Base-by-base conservation (phyloP, 2,888 invertebrate species). In the Mycalesis mineus region DNA sequence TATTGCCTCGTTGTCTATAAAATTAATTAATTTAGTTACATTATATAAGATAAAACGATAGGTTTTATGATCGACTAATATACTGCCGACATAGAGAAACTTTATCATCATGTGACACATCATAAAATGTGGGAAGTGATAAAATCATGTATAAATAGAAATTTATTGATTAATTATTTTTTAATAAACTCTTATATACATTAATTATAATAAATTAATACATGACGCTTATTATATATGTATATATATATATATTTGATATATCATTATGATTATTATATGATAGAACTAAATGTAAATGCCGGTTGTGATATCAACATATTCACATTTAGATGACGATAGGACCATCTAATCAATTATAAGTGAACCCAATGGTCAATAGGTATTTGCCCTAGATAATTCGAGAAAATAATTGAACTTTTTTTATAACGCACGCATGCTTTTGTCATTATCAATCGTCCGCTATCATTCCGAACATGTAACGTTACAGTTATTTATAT, bases 361-460 rank as follows among this genome's bases (percentile, higher is more conserved):
- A 47, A 47, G 15, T 15, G 47, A 33, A 31, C 33, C 14, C 47
- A 7, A 11, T 33, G 31, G 31, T 49, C 37, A 49, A 49, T 49
- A 49, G 22, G 49, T 37, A 37, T 37, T 36, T 49, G 49, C 37
- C 49, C 49, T 37, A 49, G 13, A 49, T 49, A 49, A 49, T n/a
- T n/a, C 5, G 49, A 39, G 5, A 13, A 37, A 39, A 49, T 49
- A 37, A 37, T n/a, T 37, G 37, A n/a, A 37, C 37, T 13, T 22
- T 48, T 47, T 37, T n/a, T 37, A 7, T n/a, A 22, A 49, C 13
- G 4, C 37, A 37, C 37, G 11, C 13, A 37, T 49, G 37, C 49
- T 49, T 28, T 37, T 49, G 22, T 49, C 49, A 49, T 49, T 49
- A 49, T 13, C 37, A 22, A 22, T 36, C 37, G 49, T 13, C 28